Evolutionary conservation across 2,113 vertebrate genomes (phyloP).

Genomic region (Rhipidura dahli): DNA sequence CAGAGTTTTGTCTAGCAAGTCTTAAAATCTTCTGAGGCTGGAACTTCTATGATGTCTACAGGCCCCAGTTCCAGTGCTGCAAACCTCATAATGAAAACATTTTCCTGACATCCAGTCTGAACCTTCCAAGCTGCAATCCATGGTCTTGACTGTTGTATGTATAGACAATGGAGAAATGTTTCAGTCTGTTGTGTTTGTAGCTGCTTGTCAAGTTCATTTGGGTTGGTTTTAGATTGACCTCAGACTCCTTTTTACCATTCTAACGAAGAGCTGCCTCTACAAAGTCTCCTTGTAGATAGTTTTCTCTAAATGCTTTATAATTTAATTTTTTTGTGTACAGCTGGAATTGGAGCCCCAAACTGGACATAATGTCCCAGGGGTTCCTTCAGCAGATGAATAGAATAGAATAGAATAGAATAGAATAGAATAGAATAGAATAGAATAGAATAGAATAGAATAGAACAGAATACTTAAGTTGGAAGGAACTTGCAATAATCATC

Average conservation of each 20-base stretch:
- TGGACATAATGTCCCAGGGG: no score
- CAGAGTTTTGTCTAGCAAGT: not conserved
- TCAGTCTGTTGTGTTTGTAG: not conserved
- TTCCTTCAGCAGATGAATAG: not conserved
- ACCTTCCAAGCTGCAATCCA: not conserved
- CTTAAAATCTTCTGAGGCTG: not conserved
- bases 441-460: not conserved
- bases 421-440: not conserved
- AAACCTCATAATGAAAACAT: not conserved
- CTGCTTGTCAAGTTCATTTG: not conserved
- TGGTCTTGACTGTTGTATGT: not conserved
- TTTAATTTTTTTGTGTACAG: not conserved
- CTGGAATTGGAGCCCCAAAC: not conserved
- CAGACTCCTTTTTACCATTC: not conserved
- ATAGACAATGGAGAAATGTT: not conserved
- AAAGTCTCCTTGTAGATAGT: rapidly evolving
- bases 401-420: not conserved
- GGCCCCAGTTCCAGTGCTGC: rapidly evolving
- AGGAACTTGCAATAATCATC: not conserved
- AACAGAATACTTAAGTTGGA: not conserved
- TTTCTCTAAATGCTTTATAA: not conserved
- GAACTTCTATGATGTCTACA: not conserved
- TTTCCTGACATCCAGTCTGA: not conserved
- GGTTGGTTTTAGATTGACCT: not conserved
- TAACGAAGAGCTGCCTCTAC: not conserved